These are phyloP conservation scores for Nephotettix cincticeps DNA, from an alignment of 1,140 invertebrate genomes.

Conservation along the genomic window DNA sequence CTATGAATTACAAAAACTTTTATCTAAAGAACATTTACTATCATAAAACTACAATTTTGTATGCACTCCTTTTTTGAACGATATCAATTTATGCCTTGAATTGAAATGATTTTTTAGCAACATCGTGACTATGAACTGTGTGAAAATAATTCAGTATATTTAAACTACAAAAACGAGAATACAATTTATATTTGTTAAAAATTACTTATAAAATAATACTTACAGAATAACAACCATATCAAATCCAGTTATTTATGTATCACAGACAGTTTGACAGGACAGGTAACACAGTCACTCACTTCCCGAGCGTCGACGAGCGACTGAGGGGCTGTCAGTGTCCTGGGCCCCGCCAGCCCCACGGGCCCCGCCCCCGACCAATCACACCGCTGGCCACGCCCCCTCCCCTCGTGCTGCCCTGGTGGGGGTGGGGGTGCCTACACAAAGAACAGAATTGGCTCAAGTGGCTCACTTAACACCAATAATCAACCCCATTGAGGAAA, in stretches of 20 bases:
- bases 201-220: constrained; percentile 23
- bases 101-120: too few species aligned
- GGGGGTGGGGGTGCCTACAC: background rate
- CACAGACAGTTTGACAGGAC: background rate
- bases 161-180: too few species aligned
- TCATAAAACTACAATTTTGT: too few species aligned
- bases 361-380: constrained; percentile 2
- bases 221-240: constrained; percentile 36
- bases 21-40: too few species aligned
- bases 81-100: too few species aligned
- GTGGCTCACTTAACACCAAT: constrained; percentile 7
- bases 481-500: constrained; percentile 4
- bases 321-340: background rate
- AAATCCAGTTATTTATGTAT: constrained; percentile 4
- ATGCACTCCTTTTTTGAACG: too few species aligned
- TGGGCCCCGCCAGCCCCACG: background rate
- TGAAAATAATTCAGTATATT: too few species aligned
- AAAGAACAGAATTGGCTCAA: background rate
- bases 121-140: too few species aligned
- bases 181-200: too few species aligned
- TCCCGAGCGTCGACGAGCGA: background rate
- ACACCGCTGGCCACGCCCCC: background rate
- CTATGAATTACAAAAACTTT: too few species aligned
- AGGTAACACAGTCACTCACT: background rate
- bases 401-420: background rate